phyloP scores from a whole-genome alignment of 1,140 invertebrate species.

The Gryllus bimaculatus region DNA sequence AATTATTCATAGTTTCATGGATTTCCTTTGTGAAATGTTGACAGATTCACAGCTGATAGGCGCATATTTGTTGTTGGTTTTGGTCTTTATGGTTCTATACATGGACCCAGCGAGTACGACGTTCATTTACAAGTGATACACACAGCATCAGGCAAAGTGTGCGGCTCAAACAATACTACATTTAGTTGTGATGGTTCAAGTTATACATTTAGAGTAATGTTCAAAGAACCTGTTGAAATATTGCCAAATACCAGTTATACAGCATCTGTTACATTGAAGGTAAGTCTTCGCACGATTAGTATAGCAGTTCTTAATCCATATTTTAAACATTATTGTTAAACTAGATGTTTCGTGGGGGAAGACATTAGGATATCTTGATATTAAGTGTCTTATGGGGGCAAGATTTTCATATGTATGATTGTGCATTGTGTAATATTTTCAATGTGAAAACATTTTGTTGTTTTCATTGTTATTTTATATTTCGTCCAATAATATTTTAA shows the following conservation, averaged over 20 bases:
- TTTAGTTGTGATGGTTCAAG: slow-evolving; percentile 75
- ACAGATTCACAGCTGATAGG: slow-evolving; percentile 71
- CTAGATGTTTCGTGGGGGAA: too few species aligned
- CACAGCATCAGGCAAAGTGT: slow-evolving; percentile 61
- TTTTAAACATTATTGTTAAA: too few species aligned
- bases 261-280: slow-evolving; percentile 72
- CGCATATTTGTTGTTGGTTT: slow-evolving; percentile 80
- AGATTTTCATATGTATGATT: too few species aligned
- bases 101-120: slow-evolving; percentile 71
- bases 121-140: slow-evolving; percentile 72
- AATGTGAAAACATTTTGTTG: too few species aligned
- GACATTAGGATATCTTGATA: background rate
- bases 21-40: slow-evolving; percentile 8
- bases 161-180: slow-evolving; percentile 65
- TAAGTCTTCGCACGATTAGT: slow-evolving; percentile 30
- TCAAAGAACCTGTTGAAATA: slow-evolving; percentile 81
- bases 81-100: slow-evolving; percentile 79
- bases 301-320: too few species aligned
- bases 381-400: background rate
- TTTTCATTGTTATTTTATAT: too few species aligned
- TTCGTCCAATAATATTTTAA: too few species aligned
- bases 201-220: slow-evolving; percentile 77
- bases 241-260: slow-evolving; percentile 71
- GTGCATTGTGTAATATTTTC: too few species aligned
- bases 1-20: too few species aligned